These are phyloP conservation scores for Drosophila albomicans DNA, from an alignment of 1,140 invertebrate species.

Conservation along the genomic window DNA sequence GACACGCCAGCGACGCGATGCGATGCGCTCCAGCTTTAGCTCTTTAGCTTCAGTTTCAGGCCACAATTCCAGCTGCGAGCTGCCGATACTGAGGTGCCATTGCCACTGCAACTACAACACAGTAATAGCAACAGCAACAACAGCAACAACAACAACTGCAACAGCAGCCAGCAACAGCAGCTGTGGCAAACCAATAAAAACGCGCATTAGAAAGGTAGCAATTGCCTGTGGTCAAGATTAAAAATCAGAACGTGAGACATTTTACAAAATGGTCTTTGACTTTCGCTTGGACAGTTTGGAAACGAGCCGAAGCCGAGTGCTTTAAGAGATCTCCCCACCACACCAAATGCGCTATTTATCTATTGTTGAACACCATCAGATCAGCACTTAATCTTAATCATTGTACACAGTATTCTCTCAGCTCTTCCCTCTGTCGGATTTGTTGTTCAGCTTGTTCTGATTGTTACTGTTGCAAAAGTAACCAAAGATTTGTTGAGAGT, in stretches of 20 bases:
- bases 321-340: conserved; percentile 9
- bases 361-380: conserved; percentile 34
- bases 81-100: conserved; percentile 45
- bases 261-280: conserved; percentile 62
- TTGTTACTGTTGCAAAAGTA: background rate
- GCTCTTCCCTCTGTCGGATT: background rate
- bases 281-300: conserved; percentile 39
- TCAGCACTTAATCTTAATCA: conserved; percentile 50
- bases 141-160: conserved; percentile 12
- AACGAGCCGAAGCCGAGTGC: conserved; percentile 1
- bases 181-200: conserved; percentile 74
- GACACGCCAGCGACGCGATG: conserved; percentile 51
- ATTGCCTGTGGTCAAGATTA: conserved; percentile 76
- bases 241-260: conserved; percentile 80
- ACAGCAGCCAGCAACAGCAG: conserved; percentile 33
- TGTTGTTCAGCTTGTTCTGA: conserved; percentile 7
- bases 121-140: conserved; percentile 8
- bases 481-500: background rate
- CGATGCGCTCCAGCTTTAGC: conserved; percentile 22
- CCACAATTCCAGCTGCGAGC: conserved; percentile 45
- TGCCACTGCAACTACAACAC: conserved; percentile 19
- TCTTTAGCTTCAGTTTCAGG: conserved; percentile 26
- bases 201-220: conserved; percentile 80
- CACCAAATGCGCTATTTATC: conserved; percentile 32
- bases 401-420: background rate